Percentiles rank a stretch among this genome's conserved stretches.
These are phyloP conservation scores for Notarius quadriscutis DNA, from an alignment of 2,113 vertebrate species.

Conservation along the genomic window DNA sequence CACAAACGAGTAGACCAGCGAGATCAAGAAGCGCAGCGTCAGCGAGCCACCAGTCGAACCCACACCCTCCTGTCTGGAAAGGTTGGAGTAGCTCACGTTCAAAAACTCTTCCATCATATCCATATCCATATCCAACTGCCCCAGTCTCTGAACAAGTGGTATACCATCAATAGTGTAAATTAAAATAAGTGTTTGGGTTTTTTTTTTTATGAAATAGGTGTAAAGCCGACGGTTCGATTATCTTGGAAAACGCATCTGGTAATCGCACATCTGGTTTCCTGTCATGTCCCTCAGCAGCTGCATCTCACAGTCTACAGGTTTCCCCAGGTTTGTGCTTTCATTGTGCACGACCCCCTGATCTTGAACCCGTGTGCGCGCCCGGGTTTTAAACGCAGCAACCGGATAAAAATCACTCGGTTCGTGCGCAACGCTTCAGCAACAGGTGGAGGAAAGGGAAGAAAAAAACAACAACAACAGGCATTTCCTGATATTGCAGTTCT, in stretches of 20 bases:
- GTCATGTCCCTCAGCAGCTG: neutral
- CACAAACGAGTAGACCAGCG: slow-evolving; percentile 84
- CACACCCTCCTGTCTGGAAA: slow-evolving; percentile 61
- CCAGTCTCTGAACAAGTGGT: slow-evolving; percentile 25
- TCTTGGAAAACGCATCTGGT: neutral
- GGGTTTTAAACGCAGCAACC: neutral
- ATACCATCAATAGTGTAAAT: slow-evolving; percentile 34
- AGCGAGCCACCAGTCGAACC: slow-evolving; percentile 70
- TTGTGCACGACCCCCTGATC: neutral
- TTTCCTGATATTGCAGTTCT: slow-evolving; percentile 19
- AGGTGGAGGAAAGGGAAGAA: neutral
- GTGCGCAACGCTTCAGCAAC: neutral
- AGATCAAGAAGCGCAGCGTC: slow-evolving; percentile 79
- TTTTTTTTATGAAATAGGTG: neutral
- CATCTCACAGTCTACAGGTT: neutral
- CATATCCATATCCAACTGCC: slow-evolving; percentile 46
- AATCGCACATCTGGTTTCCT: neutral
- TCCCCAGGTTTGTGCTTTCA: neutral
- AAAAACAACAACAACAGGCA: too few species aligned
- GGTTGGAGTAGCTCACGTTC: slow-evolving; percentile 46
- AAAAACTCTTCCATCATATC: slow-evolving; percentile 61
- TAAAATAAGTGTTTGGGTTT: too few species aligned
- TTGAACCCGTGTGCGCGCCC: neutral
- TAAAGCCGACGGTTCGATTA: neutral
- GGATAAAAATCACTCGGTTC: neutral